Evolutionary conservation across 2,888 invertebrate species (phyloP).

Genomic region (Acronicta alni): DNA sequence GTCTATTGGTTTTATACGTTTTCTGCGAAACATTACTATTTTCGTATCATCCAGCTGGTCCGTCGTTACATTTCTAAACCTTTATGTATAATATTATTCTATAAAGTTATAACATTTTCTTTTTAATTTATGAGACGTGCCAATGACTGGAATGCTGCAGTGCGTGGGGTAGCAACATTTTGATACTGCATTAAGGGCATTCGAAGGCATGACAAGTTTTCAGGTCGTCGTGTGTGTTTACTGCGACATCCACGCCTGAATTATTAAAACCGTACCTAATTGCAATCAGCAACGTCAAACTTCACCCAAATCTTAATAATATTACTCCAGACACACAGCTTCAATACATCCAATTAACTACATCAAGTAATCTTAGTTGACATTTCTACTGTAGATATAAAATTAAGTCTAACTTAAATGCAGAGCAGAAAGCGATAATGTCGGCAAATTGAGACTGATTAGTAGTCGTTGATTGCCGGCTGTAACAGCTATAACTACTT

Average conservation of each 20-base stretch:
- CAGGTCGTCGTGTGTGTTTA: constrained; percentile 18
- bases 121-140: constrained; percentile 2
- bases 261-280: constrained; percentile 16
- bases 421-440: constrained; percentile 44
- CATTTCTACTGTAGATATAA: constrained; percentile 25
- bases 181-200: constrained; percentile 6
- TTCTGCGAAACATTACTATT: constrained; percentile 4
- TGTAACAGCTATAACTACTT: constrained; percentile 26
- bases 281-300: not conserved
- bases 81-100: constrained; percentile 8
- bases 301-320: no score
- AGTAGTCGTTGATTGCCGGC: constrained; percentile 33
- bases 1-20: not conserved
- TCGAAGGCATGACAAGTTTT: constrained; percentile 17
- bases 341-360: constrained; percentile 7
- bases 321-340: constrained; percentile 6
- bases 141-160: constrained; percentile 11
- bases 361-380: constrained; percentile 20
- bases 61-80: constrained; percentile 9
- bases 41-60: not conserved
- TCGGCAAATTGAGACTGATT: constrained; percentile 39
- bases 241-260: constrained; percentile 31
- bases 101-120: not conserved
- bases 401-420: constrained; percentile 22
- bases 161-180: constrained; percentile 4